Conservation (phyloP, 2,888 invertebrate genomes). For the Uropetala carovei region DNA sequence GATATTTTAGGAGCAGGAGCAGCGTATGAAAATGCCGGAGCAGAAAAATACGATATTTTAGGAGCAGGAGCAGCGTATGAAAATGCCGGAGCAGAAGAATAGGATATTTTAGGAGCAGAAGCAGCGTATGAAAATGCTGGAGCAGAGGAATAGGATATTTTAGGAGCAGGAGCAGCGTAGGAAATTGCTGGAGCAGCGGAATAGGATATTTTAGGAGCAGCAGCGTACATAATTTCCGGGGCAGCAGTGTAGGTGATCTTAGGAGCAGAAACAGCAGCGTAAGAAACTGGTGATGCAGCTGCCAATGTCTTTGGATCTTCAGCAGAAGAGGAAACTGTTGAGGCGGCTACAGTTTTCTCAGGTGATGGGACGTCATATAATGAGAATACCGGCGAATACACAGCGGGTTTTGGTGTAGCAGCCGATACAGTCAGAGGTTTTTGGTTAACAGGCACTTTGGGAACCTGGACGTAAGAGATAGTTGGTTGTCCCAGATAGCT, state of each 20-base stretch:
- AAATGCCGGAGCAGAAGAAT: background rate
- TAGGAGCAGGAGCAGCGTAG: conserved; percentile 29
- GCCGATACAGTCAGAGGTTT: background rate
- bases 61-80: conserved; percentile 53
- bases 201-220: background rate
- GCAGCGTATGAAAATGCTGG: background rate
- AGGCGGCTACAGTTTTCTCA: background rate
- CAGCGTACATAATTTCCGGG: background rate
- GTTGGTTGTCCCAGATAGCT: background rate
- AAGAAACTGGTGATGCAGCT: background rate
- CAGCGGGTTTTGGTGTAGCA: conserved; percentile 57
- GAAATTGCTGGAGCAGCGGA: background rate
- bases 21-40: conserved; percentile 3
- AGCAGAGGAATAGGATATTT: background rate
- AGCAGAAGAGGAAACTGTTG: background rate
- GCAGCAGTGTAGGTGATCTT: conserved; percentile 24
- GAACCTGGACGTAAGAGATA: background rate
- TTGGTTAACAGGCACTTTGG: background rate
- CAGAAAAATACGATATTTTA: background rate
- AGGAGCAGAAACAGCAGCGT: background rate
- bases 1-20: background rate
- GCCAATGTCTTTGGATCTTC: background rate
- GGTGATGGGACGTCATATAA: conserved; percentile 51
- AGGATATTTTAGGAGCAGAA: conserved; percentile 24
- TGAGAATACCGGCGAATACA: conserved; percentile 66